A percentile compares a stretch with the other conserved stretches of the same genome.
These are phyloP conservation scores for Drymodes brunneopygia DNA, from an alignment of 2,113 vertebrate species.

Conservation along the genomic window DNA sequence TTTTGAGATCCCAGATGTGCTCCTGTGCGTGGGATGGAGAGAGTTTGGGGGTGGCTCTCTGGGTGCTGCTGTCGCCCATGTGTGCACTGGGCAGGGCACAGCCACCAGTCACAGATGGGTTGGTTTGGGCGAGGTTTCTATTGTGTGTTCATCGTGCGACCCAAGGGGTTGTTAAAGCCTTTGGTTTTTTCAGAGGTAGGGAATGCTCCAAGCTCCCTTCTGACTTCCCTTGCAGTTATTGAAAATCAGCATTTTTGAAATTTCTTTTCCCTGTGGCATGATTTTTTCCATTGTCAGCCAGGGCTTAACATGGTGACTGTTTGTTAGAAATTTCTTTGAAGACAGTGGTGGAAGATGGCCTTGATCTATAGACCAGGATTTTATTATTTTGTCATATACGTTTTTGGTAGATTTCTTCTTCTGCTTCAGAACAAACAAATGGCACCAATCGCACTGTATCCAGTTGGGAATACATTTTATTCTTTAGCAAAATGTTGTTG, in stretches of 20 bases:
- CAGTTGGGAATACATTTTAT: slow-evolving; percentile 46
- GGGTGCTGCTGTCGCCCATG: not conserved
- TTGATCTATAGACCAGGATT: not conserved
- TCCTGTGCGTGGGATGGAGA: not conserved
- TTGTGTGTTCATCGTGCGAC: accelerated
- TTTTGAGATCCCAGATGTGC: not conserved
- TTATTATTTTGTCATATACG: not conserved
- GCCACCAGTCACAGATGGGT: not conserved
- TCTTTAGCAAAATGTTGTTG: slow-evolving; percentile 55
- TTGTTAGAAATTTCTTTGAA: not conserved
- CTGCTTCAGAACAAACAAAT: slow-evolving; percentile 12
- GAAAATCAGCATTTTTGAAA: not conserved
- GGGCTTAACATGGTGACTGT: not conserved
- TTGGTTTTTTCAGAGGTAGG: not conserved
- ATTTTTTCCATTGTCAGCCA: not conserved
- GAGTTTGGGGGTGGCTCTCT: not conserved
- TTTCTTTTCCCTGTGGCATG: not conserved
- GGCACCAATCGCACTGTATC: not conserved
- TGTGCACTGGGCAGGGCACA: accelerated
- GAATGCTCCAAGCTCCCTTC: not conserved
- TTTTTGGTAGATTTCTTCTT: slow-evolving; percentile 21
- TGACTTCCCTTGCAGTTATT: not conserved
- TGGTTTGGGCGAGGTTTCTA: not conserved
- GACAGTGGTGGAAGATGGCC: not conserved
- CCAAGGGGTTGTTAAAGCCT: not conserved